phyloP scores from a whole-genome alignment of 2,888 invertebrate species.

The Lycocerus yunnanus region DNA sequence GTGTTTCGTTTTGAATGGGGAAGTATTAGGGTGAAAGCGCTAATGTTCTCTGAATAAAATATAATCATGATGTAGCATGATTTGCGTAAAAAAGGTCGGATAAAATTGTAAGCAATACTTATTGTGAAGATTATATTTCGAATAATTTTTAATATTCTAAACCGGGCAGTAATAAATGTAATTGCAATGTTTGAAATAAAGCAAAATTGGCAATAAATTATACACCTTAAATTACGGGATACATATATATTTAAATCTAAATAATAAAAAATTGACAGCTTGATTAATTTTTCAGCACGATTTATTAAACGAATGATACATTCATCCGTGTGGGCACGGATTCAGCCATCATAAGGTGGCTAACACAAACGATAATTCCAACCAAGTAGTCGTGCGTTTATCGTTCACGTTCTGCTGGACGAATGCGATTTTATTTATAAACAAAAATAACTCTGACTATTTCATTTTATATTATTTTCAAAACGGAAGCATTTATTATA shows the following conservation, averaged over 20 bases:
- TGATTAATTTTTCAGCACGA: background rate
- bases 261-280: background rate
- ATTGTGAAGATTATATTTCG: background rate
- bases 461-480: no score
- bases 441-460: no score
- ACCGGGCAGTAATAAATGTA: background rate
- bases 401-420: no score
- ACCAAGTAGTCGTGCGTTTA: no score
- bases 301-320: background rate
- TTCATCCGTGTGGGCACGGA: no score
- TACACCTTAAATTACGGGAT: background rate
- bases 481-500: no score
- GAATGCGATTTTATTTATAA: no score
- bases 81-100: background rate
- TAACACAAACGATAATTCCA: background rate
- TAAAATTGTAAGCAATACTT: background rate
- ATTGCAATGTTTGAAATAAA: background rate
- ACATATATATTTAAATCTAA: background rate
- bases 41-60: background rate
- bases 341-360: no score
- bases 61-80: background rate
- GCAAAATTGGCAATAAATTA: background rate
- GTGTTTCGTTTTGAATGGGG: background rate
- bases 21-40: background rate
- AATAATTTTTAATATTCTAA: background rate